Percentiles rank a stretch among this genome's conserved stretches.
Evolutionary conservation across 2,113 vertebrate genomes (phyloP).

Genomic region (Chionomys nivalis): DNA sequence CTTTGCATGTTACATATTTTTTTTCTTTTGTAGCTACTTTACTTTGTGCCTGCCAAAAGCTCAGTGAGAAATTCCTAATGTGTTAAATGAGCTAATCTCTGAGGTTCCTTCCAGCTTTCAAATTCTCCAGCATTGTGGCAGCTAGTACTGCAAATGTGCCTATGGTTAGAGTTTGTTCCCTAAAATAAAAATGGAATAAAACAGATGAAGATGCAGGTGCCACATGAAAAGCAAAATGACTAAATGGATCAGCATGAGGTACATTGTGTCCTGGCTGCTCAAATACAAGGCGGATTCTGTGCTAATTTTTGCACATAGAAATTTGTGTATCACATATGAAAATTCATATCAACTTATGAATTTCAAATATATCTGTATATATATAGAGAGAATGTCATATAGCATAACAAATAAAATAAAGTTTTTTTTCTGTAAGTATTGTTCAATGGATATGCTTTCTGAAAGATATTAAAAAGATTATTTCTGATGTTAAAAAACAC

Average conservation of each 20-base stretch:
- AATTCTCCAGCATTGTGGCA: constrained; percentile 68
- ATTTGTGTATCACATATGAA: not conserved
- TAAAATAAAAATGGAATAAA: constrained; percentile 78
- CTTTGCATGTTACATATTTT: constrained; percentile 62
- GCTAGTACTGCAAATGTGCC: constrained; percentile 59
- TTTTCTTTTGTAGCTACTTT: constrained; percentile 57
- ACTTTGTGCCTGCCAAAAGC: constrained; percentile 72
- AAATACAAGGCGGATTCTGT: constrained; percentile 28
- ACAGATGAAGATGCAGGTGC: constrained; percentile 79
- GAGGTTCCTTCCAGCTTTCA: constrained; percentile 71
- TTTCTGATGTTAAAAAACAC: not conserved
- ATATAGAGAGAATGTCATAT: not conserved
- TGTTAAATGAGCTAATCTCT: constrained; percentile 76
- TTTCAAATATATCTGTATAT: not conserved
- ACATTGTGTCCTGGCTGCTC: constrained; percentile 59
- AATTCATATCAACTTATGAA: not conserved
- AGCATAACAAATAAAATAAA: not conserved
- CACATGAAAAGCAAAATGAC: constrained; percentile 73
- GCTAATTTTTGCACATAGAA: not conserved
- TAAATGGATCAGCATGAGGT: constrained; percentile 66
- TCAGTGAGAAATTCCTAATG: constrained; percentile 73
- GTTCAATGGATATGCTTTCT: not conserved
- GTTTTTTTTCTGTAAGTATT: not conserved
- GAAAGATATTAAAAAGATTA: not conserved
- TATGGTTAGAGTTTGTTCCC: constrained; percentile 66